Evolutionary conservation across 2,113 vertebrate species (phyloP).

Genomic region (Melanerpes aurifrons): DNA sequence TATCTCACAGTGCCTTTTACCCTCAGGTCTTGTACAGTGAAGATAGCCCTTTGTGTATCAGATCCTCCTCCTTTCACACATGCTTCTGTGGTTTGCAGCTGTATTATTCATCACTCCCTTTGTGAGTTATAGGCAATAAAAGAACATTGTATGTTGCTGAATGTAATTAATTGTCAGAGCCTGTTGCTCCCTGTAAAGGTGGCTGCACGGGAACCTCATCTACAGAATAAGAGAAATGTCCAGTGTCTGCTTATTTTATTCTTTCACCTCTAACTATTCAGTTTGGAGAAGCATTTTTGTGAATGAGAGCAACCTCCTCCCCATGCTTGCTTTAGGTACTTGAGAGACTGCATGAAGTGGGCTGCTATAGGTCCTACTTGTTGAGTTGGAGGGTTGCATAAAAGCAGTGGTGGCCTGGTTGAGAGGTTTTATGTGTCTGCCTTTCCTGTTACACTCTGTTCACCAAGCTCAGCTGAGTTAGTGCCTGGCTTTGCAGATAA

Average conservation of each 20-base stretch:
- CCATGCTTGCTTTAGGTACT: background rate
- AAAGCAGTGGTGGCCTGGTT: background rate
- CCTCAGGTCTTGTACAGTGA: conserved; percentile 27
- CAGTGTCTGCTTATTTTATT: conserved; percentile 12
- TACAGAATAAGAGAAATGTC: conserved; percentile 9
- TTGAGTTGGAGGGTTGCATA: background rate
- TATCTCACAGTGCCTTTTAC: background rate
- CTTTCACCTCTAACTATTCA: background rate
- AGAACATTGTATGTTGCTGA: background rate
- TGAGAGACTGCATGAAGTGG: background rate
- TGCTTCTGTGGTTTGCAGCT: conserved; percentile 31
- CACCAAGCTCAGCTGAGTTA: background rate
- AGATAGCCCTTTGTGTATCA: conserved; percentile 44
- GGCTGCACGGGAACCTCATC: conserved; percentile 61
- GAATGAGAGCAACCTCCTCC: background rate
- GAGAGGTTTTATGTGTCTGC: background rate
- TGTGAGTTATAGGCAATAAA: conserved; percentile 7
- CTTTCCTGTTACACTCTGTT: background rate
- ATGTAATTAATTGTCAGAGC: conserved; percentile 54
- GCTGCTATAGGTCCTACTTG: background rate
- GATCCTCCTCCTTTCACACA: background rate
- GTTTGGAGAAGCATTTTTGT: background rate
- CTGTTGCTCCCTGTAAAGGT: background rate
- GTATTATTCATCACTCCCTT: conserved; percentile 10
- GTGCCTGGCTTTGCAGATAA: background rate